Conservation (phyloP, 2,888 invertebrate genomes). For the Melinaea menophilus region DNA sequence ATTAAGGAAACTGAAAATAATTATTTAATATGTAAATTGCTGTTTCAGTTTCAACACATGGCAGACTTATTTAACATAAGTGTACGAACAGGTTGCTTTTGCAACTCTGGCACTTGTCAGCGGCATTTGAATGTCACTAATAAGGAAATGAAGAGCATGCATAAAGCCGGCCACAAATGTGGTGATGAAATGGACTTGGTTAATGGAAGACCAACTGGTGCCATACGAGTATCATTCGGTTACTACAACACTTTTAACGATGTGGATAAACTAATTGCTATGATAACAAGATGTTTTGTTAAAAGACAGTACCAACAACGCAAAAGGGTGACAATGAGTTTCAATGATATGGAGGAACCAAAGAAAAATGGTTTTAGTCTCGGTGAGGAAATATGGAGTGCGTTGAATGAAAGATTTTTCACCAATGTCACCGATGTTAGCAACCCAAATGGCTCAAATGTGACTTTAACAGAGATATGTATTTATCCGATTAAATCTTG, state of each 20-base stretch:
- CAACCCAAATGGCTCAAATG: conserved; percentile 37
- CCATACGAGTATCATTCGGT: conserved; percentile 94
- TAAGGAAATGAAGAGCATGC: conserved; percentile 85
- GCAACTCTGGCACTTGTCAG: conserved; percentile 97
- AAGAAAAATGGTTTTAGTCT: conserved; percentile 11
- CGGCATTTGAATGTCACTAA: conserved; percentile 83
- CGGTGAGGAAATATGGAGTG: conserved; percentile 16
- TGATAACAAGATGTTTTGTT: conserved; percentile 88
- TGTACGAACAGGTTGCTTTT: conserved; percentile 96
- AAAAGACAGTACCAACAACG: conserved; percentile 48
- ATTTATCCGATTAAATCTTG: conserved; percentile 96
- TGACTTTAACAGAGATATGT: conserved; percentile 52
- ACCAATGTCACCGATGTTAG: conserved; percentile 28
- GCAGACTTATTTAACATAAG: conserved; percentile 91
- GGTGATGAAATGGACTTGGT: conserved; percentile 92
- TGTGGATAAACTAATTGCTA: conserved; percentile 82
- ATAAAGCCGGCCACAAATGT: conserved; percentile 92
- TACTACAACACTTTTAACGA: conserved; percentile 89
- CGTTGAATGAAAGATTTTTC: conserved; percentile 20
- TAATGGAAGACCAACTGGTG: conserved; percentile 93
- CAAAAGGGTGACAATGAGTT: conserved; percentile 46
- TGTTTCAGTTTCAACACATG: conserved; percentile 88
- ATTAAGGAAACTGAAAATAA: neutral
- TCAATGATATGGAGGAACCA: conserved; percentile 23
- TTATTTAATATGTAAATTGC: conserved; percentile 15